Conservation (phyloP, 2,797 vertebrate species). For the Austrolebias charrua region DNA sequence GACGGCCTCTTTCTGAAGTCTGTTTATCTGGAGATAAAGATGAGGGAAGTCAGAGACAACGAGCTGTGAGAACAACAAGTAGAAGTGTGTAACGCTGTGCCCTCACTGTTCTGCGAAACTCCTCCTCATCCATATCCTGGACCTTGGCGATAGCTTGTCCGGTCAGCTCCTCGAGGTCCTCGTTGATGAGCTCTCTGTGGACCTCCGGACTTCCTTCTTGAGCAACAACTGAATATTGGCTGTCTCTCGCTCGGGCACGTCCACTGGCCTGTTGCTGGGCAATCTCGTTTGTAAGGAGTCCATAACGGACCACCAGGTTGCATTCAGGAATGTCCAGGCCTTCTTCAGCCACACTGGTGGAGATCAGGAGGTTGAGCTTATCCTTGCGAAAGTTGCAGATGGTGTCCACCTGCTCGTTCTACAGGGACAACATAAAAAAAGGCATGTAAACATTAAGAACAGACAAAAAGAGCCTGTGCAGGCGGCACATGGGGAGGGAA, state of each 20-base stretch:
- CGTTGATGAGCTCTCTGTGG: constrained; percentile 81
- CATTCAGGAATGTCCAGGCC: constrained; percentile 93
- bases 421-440: constrained; percentile 1
- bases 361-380: constrained; percentile 88
- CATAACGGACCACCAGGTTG: constrained; percentile 91
- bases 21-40: constrained; percentile 69
- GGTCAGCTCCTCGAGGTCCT: constrained; percentile 83
- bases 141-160: constrained; percentile 77
- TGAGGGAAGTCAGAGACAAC: background rate
- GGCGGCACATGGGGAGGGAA: background rate
- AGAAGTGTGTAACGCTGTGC: rapidly evolving
- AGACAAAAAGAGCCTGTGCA: background rate
- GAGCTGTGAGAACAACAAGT: background rate
- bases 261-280: constrained; percentile 92
- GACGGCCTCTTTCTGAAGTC: constrained; percentile 74
- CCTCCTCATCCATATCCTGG: constrained; percentile 76
- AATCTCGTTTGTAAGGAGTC: constrained; percentile 94
- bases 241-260: constrained; percentile 85
- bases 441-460: background rate
- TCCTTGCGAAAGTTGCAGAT: constrained; percentile 83
- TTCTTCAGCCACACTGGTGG: constrained; percentile 94
- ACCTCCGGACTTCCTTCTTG: constrained; percentile 79
- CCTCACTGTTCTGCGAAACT: constrained; percentile 82
- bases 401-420: constrained; percentile 81
- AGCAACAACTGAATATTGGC: constrained; percentile 88